These are phyloP conservation scores for Pelvicachromis taeniatus DNA, from an alignment of 2,113 vertebrate genomes.

Conservation along the genomic window DNA sequence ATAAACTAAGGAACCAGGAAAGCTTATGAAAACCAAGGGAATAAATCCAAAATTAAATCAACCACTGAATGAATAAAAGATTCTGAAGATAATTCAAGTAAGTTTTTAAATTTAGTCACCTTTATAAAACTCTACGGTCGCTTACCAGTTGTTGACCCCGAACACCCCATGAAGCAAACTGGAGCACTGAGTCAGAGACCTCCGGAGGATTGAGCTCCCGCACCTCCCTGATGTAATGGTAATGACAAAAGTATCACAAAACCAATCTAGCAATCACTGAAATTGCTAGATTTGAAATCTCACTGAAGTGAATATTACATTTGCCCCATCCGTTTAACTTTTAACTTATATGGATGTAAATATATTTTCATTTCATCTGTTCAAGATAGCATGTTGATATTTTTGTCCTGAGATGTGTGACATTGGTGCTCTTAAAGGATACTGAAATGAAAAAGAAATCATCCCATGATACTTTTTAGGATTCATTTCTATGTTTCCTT, in stretches of 20 bases:
- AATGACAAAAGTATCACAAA: neutral
- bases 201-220: constrained; percentile 95
- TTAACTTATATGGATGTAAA: neutral
- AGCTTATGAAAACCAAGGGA: neutral
- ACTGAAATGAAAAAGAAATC: neutral
- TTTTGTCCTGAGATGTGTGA: neutral
- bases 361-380: neutral
- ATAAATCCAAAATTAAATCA: neutral
- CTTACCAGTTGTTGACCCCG: constrained; percentile 93
- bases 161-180: constrained; percentile 92
- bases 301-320: neutral
- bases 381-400: neutral
- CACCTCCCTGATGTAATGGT: constrained; percentile 81
- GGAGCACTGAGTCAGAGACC: constrained; percentile 88
- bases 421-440: neutral
- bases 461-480: neutral
- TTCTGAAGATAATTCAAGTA: neutral
- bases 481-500: neutral
- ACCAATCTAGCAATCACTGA: neutral
- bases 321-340: neutral
- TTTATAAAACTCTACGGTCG: neutral
- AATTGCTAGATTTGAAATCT: neutral
- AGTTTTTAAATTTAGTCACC: neutral
- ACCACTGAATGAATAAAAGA: neutral
- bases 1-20: neutral